Base-by-base conservation (phyloP, 1,140 invertebrate species). In the Halesus radiatus region DNA sequence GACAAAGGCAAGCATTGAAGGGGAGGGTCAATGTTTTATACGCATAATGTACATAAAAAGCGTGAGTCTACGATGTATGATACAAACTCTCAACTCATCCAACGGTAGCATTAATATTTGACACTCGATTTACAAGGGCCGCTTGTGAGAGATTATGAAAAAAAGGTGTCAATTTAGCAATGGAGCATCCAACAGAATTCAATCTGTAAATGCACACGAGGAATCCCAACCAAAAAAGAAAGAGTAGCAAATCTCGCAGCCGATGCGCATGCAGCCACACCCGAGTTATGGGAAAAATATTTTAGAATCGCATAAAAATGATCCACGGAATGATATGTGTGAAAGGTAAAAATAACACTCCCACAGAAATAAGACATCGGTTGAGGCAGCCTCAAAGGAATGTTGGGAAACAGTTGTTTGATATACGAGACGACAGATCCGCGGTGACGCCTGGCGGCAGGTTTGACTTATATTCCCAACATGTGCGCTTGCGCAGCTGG, bases 391-490 rank as follows among this genome's bases (percentile, higher is more conserved):
- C 26, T 77, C 52, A 45, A n/a, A 60, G 23, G 74, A 56, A 29
- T 64, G 58, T 77, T 62, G 50, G 58, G 37, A 77, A 62, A 77
- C 76, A 77, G 26, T 62, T 77, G 74, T 77, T 62, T 77, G 76
- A 77, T 77, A 64, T 77, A 64, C 54, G 76, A 77, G 75, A 29
- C 29, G 56, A 64, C 20, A 50, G 76, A 60, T 29, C 23, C 16
- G 54, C 53, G 74, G 53, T 45, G 72, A 58, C 54, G 54, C 54
- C 54, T 58, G 60, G 60, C 60, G 23, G 60, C 23, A 58, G 20
- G 60, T 64, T 64, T 64, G 60, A 68, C 4, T 68, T 68, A 22
- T 45, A 68, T 45, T 18, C n/a, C 32, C 64, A 45, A 64, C 64
- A 18, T 68, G n/a, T 45, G 60, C 60, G 32, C 32, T 7, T 29